Evolutionary conservation across 2,888 invertebrate genomes (phyloP).

Genomic region (Synergus itoensis): DNA sequence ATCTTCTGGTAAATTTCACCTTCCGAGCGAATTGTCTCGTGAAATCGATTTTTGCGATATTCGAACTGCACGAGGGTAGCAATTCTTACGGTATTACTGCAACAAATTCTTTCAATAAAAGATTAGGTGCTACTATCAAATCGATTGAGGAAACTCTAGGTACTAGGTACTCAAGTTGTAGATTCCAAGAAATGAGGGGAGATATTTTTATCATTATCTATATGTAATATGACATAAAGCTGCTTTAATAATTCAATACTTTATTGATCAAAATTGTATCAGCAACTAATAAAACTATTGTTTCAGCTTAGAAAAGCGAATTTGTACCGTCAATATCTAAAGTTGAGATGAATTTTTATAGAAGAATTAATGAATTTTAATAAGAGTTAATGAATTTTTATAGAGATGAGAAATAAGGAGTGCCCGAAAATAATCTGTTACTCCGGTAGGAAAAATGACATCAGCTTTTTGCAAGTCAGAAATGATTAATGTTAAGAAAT

Average conservation of each 20-base stretch:
- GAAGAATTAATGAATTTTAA: too few species aligned
- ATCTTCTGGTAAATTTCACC: background rate
- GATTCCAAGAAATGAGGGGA: background rate
- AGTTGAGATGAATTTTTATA: too few species aligned
- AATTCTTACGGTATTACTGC: background rate
- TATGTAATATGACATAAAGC: background rate
- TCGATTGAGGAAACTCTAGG: background rate
- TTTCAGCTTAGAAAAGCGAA: too few species aligned
- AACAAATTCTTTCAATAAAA: constrained; percentile 6
- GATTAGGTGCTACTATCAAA: background rate
- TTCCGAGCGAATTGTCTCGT: background rate
- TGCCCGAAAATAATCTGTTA: background rate
- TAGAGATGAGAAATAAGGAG: background rate
- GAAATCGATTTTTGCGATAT: background rate
- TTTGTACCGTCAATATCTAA: too few species aligned
- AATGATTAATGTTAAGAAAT: constrained; percentile 2
- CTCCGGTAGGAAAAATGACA: background rate
- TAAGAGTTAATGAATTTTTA: too few species aligned
- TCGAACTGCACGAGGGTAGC: background rate
- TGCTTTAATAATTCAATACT: background rate
- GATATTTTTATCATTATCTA: background rate
- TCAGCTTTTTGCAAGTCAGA: constrained; percentile 1
- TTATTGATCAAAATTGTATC: too few species aligned
- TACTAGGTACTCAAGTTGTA: background rate
- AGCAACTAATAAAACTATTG: too few species aligned